These are phyloP conservation scores for Megalops cyprinoides DNA, from an alignment of 2,797 vertebrate genomes.

Conservation along the genomic window DNA sequence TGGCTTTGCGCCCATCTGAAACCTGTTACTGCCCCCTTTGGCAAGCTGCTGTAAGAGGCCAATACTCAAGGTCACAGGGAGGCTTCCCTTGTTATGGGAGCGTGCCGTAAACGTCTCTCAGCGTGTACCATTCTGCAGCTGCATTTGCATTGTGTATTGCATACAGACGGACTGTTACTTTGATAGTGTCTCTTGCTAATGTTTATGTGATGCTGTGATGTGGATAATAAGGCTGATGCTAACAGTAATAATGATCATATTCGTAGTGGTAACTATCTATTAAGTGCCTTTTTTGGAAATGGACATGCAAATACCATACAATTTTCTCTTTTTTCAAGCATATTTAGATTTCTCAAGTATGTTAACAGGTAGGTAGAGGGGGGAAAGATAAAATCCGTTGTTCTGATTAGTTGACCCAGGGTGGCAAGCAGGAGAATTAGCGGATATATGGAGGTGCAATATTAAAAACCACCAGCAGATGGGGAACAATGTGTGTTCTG, in stretches of 20 bases:
- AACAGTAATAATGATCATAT: too few species aligned
- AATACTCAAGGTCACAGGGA: neutral
- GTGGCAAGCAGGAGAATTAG: neutral
- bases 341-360: too few species aligned
- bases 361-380: too few species aligned
- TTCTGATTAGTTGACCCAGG: neutral
- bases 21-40: neutral
- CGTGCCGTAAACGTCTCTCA: too few species aligned
- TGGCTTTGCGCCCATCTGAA: neutral
- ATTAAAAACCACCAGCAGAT: neutral
- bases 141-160: neutral
- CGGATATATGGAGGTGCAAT: neutral
- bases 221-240: too few species aligned
- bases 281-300: too few species aligned
- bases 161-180: neutral
- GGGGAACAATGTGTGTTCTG: neutral
- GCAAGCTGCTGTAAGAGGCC: neutral
- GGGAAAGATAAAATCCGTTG: neutral
- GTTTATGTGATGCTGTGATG: neutral
- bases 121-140: neutral
- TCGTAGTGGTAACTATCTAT: too few species aligned
- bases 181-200: neutral
- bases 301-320: too few species aligned
- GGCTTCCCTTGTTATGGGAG: neutral
- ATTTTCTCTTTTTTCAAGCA: too few species aligned